Conservation (phyloP, 1,140 invertebrate species). For the Aphaenogaster rudis region DNA sequence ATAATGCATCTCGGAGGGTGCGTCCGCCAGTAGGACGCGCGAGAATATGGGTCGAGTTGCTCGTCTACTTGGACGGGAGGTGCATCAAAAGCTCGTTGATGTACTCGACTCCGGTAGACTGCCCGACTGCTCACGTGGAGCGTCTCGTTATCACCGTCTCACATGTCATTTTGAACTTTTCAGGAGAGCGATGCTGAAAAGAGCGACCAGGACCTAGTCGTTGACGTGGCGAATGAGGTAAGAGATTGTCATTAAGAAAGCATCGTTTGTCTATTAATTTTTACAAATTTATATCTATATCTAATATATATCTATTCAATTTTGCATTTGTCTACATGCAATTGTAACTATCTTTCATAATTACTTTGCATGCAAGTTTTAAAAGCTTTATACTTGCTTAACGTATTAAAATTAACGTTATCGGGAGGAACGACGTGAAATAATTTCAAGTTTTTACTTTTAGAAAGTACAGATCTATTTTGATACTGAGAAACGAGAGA, state of each 20-base stretch:
- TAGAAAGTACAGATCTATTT: slow-evolving; percentile 2
- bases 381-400: not conserved
- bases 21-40: slow-evolving; percentile 56
- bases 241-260: slow-evolving; percentile 56
- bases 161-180: slow-evolving; percentile 75
- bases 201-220: slow-evolving; percentile 96
- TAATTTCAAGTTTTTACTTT: not conserved
- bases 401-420: not conserved
- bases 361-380: not conserved
- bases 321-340: not conserved
- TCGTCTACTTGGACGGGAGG: slow-evolving; percentile 41
- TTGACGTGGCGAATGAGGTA: slow-evolving; percentile 96
- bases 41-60: slow-evolving; percentile 70
- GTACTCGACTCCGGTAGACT: slow-evolving; percentile 11
- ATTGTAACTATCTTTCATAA: not conserved
- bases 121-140: not conserved
- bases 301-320: not conserved
- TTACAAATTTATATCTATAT: not conserved
- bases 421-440: not conserved
- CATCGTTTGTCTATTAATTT: not conserved
- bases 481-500: not conserved
- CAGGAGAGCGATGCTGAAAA: slow-evolving; percentile 93
- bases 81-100: slow-evolving; percentile 49
- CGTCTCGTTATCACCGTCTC: slow-evolving; percentile 44
- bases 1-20: slow-evolving; percentile 75